Percentiles rank a stretch among this genome's conserved stretches.
Evolutionary conservation across 1,140 invertebrate species (phyloP).

Genomic region (Drosophila pseudoobscura): DNA sequence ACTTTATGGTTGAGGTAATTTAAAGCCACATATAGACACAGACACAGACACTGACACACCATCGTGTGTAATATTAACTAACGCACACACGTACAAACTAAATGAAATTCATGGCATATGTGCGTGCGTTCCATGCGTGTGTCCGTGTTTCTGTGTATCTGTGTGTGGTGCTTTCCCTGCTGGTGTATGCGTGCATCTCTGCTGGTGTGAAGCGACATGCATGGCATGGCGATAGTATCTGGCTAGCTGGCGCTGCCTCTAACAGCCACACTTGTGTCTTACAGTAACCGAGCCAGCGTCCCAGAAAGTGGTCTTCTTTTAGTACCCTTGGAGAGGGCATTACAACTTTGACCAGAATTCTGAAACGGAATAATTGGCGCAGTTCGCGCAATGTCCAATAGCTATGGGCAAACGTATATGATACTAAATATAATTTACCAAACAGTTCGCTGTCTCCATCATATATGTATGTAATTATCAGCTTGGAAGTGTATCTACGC

Average conservation of each 20-base stretch:
- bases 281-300: slow-evolving; percentile 46
- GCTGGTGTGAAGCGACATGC: slow-evolving; percentile 64
- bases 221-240: slow-evolving; percentile 76
- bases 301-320: slow-evolving; percentile 59
- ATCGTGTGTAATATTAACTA: slow-evolving; percentile 77
- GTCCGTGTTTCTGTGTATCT: slow-evolving; percentile 8
- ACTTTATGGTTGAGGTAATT: slow-evolving; percentile 76
- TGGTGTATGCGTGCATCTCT: slow-evolving; percentile 27
- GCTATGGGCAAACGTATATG: no score
- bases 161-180: slow-evolving; percentile 8
- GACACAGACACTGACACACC: slow-evolving; percentile 29
- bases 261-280: slow-evolving; percentile 50
- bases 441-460: no score
- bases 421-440: no score
- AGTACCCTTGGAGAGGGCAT: neutral
- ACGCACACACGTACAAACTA: slow-evolving; percentile 76
- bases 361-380: no score
- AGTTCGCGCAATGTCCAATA: no score
- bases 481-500: neutral
- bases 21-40: slow-evolving; percentile 51
- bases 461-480: no score
- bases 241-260: slow-evolving; percentile 44
- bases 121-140: slow-evolving; percentile 66
- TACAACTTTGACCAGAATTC: no score
- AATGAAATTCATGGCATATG: slow-evolving; percentile 82